These are phyloP conservation scores for Machaerirhynchus nigripectus DNA, from an alignment of 2,113 vertebrate genomes.

Conservation along the genomic window DNA sequence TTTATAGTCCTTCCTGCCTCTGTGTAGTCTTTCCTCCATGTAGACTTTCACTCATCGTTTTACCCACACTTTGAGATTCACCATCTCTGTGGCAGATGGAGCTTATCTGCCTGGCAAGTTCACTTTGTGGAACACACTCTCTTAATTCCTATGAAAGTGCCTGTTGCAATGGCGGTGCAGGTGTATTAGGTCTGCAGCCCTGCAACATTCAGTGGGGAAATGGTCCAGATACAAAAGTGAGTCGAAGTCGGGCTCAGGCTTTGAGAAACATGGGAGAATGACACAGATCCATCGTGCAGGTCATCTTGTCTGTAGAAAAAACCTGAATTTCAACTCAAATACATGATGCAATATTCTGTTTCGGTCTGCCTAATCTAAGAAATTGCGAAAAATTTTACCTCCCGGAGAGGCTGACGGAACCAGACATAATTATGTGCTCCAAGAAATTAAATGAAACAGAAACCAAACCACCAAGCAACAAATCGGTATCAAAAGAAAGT, in stretches of 20 bases:
- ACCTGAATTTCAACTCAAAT: not conserved
- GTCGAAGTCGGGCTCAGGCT: not conserved
- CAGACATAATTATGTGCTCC: not conserved
- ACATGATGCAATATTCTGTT: not conserved
- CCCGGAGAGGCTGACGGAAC: not conserved
- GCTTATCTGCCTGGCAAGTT: not conserved
- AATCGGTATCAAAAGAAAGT: not conserved
- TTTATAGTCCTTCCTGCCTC: not conserved
- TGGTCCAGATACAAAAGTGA: not conserved
- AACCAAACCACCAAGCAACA: not conserved
- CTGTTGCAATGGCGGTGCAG: not conserved
- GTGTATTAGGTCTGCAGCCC: not conserved
- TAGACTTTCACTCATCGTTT: not conserved
- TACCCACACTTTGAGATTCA: not conserved
- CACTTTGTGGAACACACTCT: not conserved
- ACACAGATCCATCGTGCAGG: not conserved
- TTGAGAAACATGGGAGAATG: not conserved
- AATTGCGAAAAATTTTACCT: not conserved
- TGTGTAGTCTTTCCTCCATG: not conserved
- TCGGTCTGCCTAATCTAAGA: not conserved
- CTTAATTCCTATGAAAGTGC: not conserved
- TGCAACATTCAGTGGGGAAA: not conserved
- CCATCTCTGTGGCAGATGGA: rapidly evolving
- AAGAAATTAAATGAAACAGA: not conserved
- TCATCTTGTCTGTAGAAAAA: not conserved